Percentiles rank a stretch among this genome's conserved stretches.
phyloP scores from a whole-genome alignment of 1,140 invertebrate genomes.

The Stratiolaelaps scimitus region DNA sequence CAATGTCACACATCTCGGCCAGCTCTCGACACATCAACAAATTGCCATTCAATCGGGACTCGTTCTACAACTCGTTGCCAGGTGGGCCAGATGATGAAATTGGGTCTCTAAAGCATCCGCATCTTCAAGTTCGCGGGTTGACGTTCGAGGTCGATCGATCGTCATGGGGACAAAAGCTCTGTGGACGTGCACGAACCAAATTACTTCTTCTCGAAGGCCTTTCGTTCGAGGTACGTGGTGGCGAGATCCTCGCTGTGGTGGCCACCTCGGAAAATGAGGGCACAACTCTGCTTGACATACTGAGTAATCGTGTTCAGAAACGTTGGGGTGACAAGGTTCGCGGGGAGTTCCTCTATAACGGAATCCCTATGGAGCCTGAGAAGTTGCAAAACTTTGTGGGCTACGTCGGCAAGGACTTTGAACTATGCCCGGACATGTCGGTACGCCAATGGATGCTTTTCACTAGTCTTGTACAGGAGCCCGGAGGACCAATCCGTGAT shows the following conservation, averaged over 20 bases:
- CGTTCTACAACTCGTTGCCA: slow-evolving; percentile 32
- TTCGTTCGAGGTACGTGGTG: slow-evolving; percentile 68
- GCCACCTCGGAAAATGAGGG: slow-evolving; percentile 64
- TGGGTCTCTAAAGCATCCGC: slow-evolving; percentile 45
- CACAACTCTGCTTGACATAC: slow-evolving; percentile 61
- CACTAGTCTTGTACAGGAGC: slow-evolving; percentile 56
- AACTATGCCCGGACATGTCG: slow-evolving; percentile 56
- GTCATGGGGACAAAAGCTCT: slow-evolving; percentile 37
- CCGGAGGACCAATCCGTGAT: slow-evolving; percentile 43
- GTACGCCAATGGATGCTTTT: slow-evolving; percentile 66
- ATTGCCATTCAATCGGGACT: slow-evolving; percentile 31
- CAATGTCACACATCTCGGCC: slow-evolving; percentile 25
- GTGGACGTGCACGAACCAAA: slow-evolving; percentile 38
- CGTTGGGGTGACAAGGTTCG: slow-evolving; percentile 45
- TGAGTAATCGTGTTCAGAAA: slow-evolving; percentile 52
- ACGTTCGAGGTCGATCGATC: slow-evolving; percentile 44
- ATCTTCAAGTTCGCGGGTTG: slow-evolving; percentile 51
- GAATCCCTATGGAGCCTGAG: slow-evolving; percentile 56
- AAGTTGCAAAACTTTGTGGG: slow-evolving; percentile 53
- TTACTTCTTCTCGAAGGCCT: slow-evolving; percentile 52
- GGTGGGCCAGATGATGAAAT: slow-evolving; percentile 31
- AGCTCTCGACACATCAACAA: slow-evolving; percentile 32
- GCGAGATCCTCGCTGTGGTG: slow-evolving; percentile 76
- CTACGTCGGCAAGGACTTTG: slow-evolving; percentile 52
- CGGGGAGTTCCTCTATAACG: slow-evolving; percentile 73